Evolutionary conservation across 2,888 invertebrate genomes (phyloP), one percentile per base, ranked within the genome.

Genomic region (Thecophora atra): DNA sequence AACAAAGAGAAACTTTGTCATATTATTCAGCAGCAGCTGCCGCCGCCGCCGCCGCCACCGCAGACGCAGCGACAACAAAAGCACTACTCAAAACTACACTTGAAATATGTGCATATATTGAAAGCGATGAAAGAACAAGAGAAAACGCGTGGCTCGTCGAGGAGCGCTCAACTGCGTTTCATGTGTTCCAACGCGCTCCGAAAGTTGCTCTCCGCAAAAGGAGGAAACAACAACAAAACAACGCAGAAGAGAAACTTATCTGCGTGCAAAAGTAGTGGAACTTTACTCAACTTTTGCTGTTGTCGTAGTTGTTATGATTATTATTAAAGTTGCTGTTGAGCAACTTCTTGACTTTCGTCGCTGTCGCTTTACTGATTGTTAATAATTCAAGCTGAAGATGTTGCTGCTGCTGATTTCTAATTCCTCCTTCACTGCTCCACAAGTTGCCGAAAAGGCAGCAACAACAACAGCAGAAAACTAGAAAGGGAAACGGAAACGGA

Each of bases 1-100:
- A 60, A 60, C 69, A 69, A 69, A 60, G 44, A 26, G 28, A 60
- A 69, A 69, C 60, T 69, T 69, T 60, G 21, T 51, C 60, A 69
- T 47, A 2, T 37, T 37, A 37, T 37, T 37, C 13, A 21, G 42
- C 42, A 19, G 42, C 19, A n/a, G 21, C 4, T 13, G 11, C 6
- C 26, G 26, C 64, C 4, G 17, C 24, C 11, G 24, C 58, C 7
- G 24, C 6, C 26, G 26, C 64, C 4, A 28, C 24, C 11, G 24
- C 58, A 24, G 24, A 21, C 26, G 26, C 58, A 58, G 26, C 26
- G 24, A 28, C 0, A 58, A 7, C 17, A 60, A n/a, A 17, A 60
- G n/a, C 15, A 47, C 5, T 17, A 47, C n/a, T 47, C 47, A 47
- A 47, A 47, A n/a, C n/a, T 47, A 47, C 47, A n/a, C 15, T 47